phyloP scores from a whole-genome alignment of 2,888 invertebrate genomes.

The Mythimna ferrago region DNA sequence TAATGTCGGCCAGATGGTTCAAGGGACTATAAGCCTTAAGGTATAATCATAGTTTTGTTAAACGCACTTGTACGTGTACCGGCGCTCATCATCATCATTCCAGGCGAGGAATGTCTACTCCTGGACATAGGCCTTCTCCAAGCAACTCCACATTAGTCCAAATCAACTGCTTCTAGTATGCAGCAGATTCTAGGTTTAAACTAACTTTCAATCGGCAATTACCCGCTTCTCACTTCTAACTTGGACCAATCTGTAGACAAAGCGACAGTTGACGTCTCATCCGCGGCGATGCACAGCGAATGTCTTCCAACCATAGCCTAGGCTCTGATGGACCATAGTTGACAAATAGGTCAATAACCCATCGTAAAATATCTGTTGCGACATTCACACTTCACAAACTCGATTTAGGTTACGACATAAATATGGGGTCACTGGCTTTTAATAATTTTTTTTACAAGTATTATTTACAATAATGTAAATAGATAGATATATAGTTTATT shows the following conservation, averaged over 20 bases:
- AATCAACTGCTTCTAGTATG: no score
- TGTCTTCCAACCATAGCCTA: constrained; percentile 55
- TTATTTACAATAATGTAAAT: background rate
- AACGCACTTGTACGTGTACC: background rate
- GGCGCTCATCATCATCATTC: background rate
- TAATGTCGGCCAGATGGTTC: no score
- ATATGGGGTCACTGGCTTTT: background rate
- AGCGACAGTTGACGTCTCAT: constrained; percentile 61
- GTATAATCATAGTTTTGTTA: no score
- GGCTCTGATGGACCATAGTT: constrained; percentile 42
- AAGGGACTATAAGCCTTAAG: no score
- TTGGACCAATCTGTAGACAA: constrained; percentile 55
- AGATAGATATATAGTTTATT: no score
- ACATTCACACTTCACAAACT: constrained; percentile 36
- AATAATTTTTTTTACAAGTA: background rate
- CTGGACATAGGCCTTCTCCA: background rate
- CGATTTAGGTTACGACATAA: background rate
- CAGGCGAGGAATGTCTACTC: background rate
- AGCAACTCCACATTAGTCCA: background rate
- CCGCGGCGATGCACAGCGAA: constrained; percentile 68
- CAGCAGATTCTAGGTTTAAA: background rate
- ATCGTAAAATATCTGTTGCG: constrained; percentile 53
- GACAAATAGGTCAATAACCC: constrained; percentile 58
- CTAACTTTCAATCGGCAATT: background rate
- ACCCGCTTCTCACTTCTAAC: constrained; percentile 24